Percentiles rank a stretch among this genome's conserved stretches.
Evolutionary conservation across 2,888 invertebrate species (phyloP).

Genomic region (Malachius bipustulatus): DNA sequence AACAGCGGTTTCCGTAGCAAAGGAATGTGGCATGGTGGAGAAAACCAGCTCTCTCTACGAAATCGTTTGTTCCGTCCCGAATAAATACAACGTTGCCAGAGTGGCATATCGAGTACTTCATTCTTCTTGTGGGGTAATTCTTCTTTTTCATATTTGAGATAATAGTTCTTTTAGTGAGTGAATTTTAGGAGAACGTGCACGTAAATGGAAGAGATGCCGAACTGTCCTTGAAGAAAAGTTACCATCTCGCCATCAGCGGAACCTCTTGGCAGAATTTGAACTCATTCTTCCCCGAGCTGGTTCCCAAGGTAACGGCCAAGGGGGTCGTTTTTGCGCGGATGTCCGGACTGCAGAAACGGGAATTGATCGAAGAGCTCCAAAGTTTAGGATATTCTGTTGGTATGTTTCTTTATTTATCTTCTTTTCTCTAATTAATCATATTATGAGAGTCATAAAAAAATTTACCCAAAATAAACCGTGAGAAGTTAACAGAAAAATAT

Average conservation of each 20-base stretch:
- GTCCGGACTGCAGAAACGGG: conserved; percentile 91
- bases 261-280: conserved; percentile 60
- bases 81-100: conserved; percentile 18
- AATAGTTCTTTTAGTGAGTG: too few species aligned
- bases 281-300: conserved; percentile 54
- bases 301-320: conserved; percentile 54
- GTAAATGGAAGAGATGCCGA: too few species aligned
- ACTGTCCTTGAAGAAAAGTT: conserved; percentile 14
- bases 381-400: conserved; percentile 79
- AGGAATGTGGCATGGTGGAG: conserved; percentile 67
- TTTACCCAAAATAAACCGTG: too few species aligned
- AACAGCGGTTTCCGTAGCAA: conserved; percentile 85
- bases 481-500: too few species aligned
- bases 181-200: too few species aligned
- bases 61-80: conserved; percentile 16
- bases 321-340: conserved; percentile 89
- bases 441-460: too few species aligned
- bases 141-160: too few species aligned
- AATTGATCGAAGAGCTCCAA: conserved; percentile 77
- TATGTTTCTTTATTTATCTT: too few species aligned
- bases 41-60: neutral
- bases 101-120: conserved; percentile 21
- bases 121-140: too few species aligned
- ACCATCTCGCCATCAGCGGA: conserved; percentile 39
- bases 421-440: too few species aligned